These are phyloP conservation scores for Oxyruncus cristatus DNA, from an alignment of 2,113 vertebrate species.

Conservation along the genomic window DNA sequence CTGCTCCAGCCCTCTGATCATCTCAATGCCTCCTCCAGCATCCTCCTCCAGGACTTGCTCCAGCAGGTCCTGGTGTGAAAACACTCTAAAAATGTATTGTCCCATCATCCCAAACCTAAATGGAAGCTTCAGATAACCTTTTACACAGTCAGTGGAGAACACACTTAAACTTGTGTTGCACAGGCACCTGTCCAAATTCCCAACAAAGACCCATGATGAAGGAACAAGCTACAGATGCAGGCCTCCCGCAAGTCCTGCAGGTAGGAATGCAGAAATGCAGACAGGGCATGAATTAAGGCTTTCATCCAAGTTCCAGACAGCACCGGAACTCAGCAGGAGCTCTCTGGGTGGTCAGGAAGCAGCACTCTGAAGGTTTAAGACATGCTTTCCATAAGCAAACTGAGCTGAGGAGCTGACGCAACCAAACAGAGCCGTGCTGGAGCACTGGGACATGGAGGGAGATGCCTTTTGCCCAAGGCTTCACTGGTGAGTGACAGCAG, in stretches of 20 bases:
- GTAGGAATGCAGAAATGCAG: background rate
- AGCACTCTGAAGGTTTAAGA: background rate
- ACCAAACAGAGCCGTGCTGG: background rate
- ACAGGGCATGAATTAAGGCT: background rate
- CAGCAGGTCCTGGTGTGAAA: background rate
- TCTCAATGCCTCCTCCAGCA: background rate
- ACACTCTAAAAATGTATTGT: background rate
- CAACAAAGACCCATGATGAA: background rate
- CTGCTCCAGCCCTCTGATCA: background rate
- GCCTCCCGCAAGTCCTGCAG: background rate
- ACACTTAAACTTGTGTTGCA: background rate
- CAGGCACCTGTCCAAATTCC: background rate
- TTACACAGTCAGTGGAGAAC: background rate
- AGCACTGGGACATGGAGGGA: rapidly evolving
- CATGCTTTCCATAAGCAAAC: background rate
- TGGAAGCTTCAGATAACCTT: background rate
- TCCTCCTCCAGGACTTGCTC: background rate
- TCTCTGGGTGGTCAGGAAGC: background rate
- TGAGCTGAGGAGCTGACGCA: background rate
- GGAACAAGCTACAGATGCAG: background rate
- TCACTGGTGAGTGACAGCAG: background rate
- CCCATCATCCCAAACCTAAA: background rate
- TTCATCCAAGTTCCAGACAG: background rate
- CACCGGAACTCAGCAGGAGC: background rate
- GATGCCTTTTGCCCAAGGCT: background rate